Percentiles rank a stretch among this genome's conserved stretches.
Evolutionary conservation across 2,888 invertebrate species (phyloP).

Genomic region (Lycaena phlaeas): DNA sequence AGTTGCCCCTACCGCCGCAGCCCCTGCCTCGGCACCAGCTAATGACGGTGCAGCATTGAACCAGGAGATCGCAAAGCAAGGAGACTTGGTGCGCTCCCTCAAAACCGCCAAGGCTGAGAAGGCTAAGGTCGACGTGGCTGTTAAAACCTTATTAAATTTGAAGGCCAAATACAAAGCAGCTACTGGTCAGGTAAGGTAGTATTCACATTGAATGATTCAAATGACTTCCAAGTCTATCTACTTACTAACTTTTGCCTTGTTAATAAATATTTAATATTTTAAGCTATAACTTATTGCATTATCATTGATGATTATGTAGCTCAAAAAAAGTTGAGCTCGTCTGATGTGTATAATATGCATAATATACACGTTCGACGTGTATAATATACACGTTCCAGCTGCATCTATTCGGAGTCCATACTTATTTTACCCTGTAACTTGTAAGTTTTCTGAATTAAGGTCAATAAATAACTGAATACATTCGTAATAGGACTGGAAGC

Average conservation of each 20-base stretch:
- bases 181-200: conserved; percentile 34
- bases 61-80: conserved; percentile 69
- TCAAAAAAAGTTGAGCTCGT: too few relatives aligned
- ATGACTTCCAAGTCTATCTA: too few relatives aligned
- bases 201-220: too few relatives aligned
- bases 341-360: too few relatives aligned
- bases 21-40: conserved; percentile 15
- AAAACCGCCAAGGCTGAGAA: conserved; percentile 75
- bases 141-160: conserved; percentile 75
- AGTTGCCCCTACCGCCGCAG: conserved; percentile 11
- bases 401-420: not conserved
- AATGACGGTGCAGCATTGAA: conserved; percentile 29
- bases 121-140: conserved; percentile 42
- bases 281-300: too few relatives aligned
- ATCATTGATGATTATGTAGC: too few relatives aligned
- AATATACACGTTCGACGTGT: too few relatives aligned
- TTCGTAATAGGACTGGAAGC: conserved; percentile 17
- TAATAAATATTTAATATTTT: too few relatives aligned
- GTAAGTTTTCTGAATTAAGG: too few relatives aligned
- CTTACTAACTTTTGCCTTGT: too few relatives aligned
- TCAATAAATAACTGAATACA: not conserved
- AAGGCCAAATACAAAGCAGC: conserved; percentile 82
- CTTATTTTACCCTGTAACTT: too few relatives aligned
- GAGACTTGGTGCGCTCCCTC: conserved; percentile 78
- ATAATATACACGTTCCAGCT: too few relatives aligned